Base-by-base conservation (phyloP, 2,797 vertebrate genomes). In the Danio aesculapii region DNA sequence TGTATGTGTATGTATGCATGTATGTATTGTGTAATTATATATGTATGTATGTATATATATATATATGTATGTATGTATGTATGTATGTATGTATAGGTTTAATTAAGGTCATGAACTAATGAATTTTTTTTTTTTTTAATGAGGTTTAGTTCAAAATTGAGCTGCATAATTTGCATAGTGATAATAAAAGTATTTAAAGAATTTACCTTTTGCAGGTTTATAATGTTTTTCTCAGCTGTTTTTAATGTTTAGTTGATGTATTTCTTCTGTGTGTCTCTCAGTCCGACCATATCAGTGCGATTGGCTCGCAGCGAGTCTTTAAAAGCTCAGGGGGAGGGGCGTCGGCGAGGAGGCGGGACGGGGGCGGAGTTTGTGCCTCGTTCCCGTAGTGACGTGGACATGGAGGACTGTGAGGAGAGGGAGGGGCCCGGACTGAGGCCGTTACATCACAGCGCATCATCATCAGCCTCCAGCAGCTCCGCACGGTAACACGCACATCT, bases 341-440 rank as follows among this genome's bases (percentile, higher is more conserved):
- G 96, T 1, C 93, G 95, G 1, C 93, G 96, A 5, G 95, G 96
- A 13, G 89, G 85, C 0, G 88, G 92, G 14, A 88, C 93, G 0
- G 95, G 93, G n/a, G 88, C 87, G 0, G 97, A 98, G 83, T 95
- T 94, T 0, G 97, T 98, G 16, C 97, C 97, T 0, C 95, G 97
- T 1, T 98, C 97, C 6, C 96, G 96, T 0, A 98, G 97, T 1
- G 96, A 98, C 0, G 96, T 98, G 75, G 97, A 98, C 87, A 97
- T 98, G 97, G 97, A 98, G 1, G 97, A 97, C 0, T 96, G 95
- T 0, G 95, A 94, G 67, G 94, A 95, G 86, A 83, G 90, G 77
- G 93, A 94, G 63, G 89, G 86, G 11, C 91, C 95, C 0, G 95
- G 93, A 3, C 94, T 97, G 0, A 89, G 95, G 52, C 94, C 91